These are phyloP conservation scores for Pogonocichla stellata DNA, from an alignment of 2,113 vertebrate genomes.

Conservation along the genomic window DNA sequence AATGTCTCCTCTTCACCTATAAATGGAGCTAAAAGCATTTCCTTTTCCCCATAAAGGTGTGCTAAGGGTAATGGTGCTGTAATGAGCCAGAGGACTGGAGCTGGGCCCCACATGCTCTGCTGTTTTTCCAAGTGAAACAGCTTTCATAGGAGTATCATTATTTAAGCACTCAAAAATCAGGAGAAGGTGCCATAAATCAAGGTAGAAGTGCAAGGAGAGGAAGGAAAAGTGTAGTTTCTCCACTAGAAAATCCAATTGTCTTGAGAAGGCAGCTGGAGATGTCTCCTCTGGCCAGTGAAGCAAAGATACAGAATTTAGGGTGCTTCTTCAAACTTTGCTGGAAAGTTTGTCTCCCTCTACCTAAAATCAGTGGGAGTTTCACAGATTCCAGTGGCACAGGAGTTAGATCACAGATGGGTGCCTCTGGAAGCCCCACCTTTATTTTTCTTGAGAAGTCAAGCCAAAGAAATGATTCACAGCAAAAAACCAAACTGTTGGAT, in stretches of 20 bases:
- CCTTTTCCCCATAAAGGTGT: background rate
- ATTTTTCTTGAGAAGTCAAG: background rate
- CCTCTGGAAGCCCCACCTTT: slow-evolving; percentile 21
- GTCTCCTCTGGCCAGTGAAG: background rate
- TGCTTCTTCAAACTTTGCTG: background rate
- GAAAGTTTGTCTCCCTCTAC: background rate
- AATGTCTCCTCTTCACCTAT: background rate
- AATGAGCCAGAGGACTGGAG: background rate
- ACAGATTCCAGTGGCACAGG: background rate
- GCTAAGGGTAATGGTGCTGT: background rate
- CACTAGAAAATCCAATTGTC: background rate
- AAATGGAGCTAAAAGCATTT: background rate
- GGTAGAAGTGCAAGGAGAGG: background rate
- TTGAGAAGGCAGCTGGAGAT: background rate
- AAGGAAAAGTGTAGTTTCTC: background rate
- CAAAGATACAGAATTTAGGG: background rate
- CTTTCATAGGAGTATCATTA: background rate
- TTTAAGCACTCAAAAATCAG: background rate
- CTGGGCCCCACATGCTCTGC: background rate
- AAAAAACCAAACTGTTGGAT: background rate
- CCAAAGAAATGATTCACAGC: slow-evolving; percentile 32
- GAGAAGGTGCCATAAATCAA: background rate
- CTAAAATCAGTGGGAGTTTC: background rate
- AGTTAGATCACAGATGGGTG: slow-evolving; percentile 27
- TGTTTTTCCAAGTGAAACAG: background rate